Conservation (phyloP, 1,140 invertebrate genomes). For the Camponotus vicinus region DNA sequence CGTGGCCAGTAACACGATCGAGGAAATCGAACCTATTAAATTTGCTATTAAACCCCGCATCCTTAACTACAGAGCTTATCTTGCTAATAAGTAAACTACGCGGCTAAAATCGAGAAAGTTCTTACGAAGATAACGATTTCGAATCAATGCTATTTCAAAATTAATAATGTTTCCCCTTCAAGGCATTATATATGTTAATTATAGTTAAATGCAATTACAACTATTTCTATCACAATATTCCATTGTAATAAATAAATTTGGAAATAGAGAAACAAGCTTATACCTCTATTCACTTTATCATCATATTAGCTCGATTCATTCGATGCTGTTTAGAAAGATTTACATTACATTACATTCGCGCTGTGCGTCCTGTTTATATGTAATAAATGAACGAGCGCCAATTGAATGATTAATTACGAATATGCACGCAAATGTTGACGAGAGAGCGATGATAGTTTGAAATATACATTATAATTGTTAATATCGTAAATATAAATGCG, state of each 20-base stretch:
- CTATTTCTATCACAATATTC: conserved; percentile 23
- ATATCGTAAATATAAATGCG: conserved; percentile 7
- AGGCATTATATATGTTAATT: background rate
- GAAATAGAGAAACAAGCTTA: background rate
- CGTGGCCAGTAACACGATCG: conserved; percentile 29
- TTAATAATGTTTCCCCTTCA: background rate
- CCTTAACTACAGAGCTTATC: background rate
- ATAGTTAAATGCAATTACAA: background rate
- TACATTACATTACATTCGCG: conserved; percentile 18
- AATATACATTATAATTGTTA: background rate
- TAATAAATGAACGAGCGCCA: conserved; percentile 27
- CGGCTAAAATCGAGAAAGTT: background rate
- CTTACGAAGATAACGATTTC: background rate
- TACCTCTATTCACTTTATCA: conserved; percentile 18
- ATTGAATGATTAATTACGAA: conserved; percentile 35
- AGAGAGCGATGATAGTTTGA: background rate
- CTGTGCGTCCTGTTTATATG: conserved; percentile 13
- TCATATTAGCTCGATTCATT: conserved; percentile 36
- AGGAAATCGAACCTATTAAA: conserved; percentile 71
- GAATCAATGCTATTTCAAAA: background rate
- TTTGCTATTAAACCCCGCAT: conserved; percentile 32
- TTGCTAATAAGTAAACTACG: background rate
- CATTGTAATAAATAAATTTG: conserved; percentile 28
- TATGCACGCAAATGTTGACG: background rate
- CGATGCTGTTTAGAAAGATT: conserved; percentile 43